Percentiles rank a stretch among this genome's conserved stretches.
These are phyloP conservation scores for Sphaerophoria taeniata DNA, from an alignment of 2,888 invertebrate genomes.

Conservation along the genomic window DNA sequence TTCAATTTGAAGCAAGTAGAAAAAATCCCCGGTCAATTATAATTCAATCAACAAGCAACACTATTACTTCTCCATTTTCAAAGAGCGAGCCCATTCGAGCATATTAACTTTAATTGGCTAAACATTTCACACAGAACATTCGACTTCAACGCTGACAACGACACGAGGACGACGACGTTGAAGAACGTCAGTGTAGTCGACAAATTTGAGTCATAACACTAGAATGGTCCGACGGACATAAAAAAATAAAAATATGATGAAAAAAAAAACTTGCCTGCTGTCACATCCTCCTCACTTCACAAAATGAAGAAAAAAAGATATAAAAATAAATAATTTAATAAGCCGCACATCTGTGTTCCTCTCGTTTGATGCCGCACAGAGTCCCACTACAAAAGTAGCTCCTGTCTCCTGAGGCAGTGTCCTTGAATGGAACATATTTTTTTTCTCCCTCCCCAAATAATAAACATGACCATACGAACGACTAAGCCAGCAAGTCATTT, in stretches of 20 bases:
- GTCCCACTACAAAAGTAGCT: background rate
- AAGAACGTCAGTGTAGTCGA: background rate
- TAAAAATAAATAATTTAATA: conserved; percentile 63
- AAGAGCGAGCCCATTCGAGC: conserved; percentile 29
- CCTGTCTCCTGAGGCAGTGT: background rate
- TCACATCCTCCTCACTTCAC: conserved; percentile 33
- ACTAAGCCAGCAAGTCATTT: conserved; percentile 55
- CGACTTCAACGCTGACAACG: background rate
- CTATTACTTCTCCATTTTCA: conserved; percentile 17
- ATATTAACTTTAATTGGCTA: conserved; percentile 51
- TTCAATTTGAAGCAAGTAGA: background rate
- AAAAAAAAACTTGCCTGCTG: conserved; percentile 13
- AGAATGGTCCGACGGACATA: background rate
- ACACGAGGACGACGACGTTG: background rate
- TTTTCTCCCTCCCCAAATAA: conserved; percentile 30
- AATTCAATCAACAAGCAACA: conserved; percentile 35
- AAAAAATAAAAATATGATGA: background rate
- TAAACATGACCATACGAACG: conserved; percentile 54
- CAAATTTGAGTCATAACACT: background rate
- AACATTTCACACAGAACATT: conserved; percentile 26
- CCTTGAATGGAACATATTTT: conserved; percentile 7
- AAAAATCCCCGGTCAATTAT: background rate
- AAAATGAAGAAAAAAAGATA: no score
- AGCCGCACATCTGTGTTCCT: conserved; percentile 33
- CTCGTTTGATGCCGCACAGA: background rate